Percentiles rank a stretch among this genome's conserved stretches.
Conservation (phyloP, 2,888 invertebrate species). For the Leptinotarsa haldemani region DNA sequence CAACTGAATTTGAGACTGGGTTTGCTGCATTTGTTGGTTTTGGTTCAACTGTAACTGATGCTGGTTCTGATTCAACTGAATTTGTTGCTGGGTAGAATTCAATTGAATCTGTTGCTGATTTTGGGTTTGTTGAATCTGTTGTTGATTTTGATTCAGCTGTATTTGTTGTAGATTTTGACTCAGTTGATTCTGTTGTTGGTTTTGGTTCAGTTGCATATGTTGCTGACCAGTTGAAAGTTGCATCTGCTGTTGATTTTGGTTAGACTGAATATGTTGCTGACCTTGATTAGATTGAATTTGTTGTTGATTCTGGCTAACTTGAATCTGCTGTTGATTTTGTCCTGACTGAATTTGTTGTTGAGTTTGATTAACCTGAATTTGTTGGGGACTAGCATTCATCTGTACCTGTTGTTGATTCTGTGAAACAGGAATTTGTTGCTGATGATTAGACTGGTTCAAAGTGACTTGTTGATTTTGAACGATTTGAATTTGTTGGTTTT, state of each 20-base stretch:
- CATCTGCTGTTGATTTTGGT: slow-evolving; percentile 60
- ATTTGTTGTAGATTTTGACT: slow-evolving; percentile 44
- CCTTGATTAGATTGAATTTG: slow-evolving; percentile 55
- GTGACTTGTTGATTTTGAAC: slow-evolving; percentile 62
- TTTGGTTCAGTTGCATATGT: slow-evolving; percentile 49
- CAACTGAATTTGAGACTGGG: slow-evolving; percentile 27
- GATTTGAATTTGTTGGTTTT: slow-evolving; percentile 49
- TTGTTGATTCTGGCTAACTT: slow-evolving; percentile 53
- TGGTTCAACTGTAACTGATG: slow-evolving; percentile 45
- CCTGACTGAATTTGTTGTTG: slow-evolving; percentile 10
- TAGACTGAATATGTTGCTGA: slow-evolving; percentile 55
- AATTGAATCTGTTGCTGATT: slow-evolving; percentile 61
- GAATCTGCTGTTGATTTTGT: slow-evolving; percentile 46
- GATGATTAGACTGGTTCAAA: slow-evolving; percentile 60
- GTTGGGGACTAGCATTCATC: slow-evolving; percentile 41
- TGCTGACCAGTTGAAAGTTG: slow-evolving; percentile 47
- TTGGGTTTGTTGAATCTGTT: slow-evolving; percentile 40
- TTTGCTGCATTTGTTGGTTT: slow-evolving; percentile 35
- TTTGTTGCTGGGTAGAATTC: slow-evolving; percentile 59
- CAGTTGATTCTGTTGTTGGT: slow-evolving; percentile 39
- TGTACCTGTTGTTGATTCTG: slow-evolving; percentile 46
- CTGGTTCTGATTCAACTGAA: slow-evolving; percentile 53
- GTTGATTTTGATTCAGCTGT: slow-evolving; percentile 54
- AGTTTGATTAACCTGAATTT: slow-evolving; percentile 22
- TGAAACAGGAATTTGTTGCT: slow-evolving; percentile 37